Evolutionary conservation across 2,888 invertebrate genomes (phyloP).

Genomic region (Andrena trimmerana): DNA sequence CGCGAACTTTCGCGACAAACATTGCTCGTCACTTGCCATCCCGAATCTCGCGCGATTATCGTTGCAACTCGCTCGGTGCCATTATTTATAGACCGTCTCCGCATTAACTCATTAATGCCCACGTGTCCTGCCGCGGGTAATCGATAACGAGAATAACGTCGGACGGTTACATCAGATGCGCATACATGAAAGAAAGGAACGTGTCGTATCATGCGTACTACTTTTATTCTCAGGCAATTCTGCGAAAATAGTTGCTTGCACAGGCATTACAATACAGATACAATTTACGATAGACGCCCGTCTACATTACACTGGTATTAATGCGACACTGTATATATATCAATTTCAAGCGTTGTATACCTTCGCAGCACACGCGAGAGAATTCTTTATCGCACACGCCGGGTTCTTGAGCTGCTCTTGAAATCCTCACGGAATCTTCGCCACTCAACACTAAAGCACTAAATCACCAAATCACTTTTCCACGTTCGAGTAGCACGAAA

Average conservation of each 20-base stretch:
- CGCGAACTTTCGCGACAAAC: not conserved
- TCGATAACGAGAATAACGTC: constrained; percentile 47
- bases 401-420: not conserved
- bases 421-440: not conserved
- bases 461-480: not conserved
- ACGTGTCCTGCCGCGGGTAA: constrained; percentile 20
- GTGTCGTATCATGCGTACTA: not conserved
- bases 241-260: not conserved
- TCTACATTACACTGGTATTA: too few species aligned
- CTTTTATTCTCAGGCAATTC: constrained; percentile 30
- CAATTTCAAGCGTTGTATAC: constrained; percentile 2
- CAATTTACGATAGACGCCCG: not conserved
- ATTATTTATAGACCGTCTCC: constrained; percentile 17
- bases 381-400: constrained; percentile 9
- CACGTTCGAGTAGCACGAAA: not conserved
- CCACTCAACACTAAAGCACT: constrained; percentile 1
- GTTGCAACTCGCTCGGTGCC: not conserved
- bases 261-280: constrained; percentile 15
- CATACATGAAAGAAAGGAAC: not conserved
- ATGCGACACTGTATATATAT: not conserved
- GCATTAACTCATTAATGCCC: constrained; percentile 5
- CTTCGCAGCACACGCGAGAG: not conserved
- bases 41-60: too few species aligned
- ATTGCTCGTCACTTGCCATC: not conserved
- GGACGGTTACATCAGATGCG: not conserved